phyloP scores from a whole-genome alignment of 2,888 invertebrate species.

The Eupsilia transversa region DNA sequence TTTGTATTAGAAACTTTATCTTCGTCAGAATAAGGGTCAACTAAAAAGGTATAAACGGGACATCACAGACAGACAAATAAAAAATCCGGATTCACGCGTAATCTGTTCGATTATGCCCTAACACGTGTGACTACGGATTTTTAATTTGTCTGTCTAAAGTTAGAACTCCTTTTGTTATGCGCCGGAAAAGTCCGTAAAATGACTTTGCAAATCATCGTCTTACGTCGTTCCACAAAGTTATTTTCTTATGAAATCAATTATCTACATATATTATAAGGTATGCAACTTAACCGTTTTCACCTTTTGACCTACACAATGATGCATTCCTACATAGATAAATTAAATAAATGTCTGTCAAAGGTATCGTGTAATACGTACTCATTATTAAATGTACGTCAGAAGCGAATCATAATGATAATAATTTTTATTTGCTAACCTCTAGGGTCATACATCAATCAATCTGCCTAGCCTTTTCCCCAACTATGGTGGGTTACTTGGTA shows the following conservation, averaged over 20 bases:
- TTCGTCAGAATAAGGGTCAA: too few relatives aligned
- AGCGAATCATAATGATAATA: background rate
- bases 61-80: too few relatives aligned
- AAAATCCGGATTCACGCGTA: too few relatives aligned
- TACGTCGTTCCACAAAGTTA: background rate
- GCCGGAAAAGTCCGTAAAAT: background rate
- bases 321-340: background rate
- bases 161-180: background rate
- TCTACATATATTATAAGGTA: background rate
- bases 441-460: too few relatives aligned
- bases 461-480: too few relatives aligned
- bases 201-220: background rate
- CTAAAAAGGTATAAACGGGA: too few relatives aligned
- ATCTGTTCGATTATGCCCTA: too few relatives aligned
- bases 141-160: too few relatives aligned
- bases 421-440: background rate
- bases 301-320: background rate
- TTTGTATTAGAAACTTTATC: too few relatives aligned
- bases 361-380: background rate
- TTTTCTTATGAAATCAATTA: constrained; percentile 3
- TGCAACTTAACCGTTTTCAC: background rate
- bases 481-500: too few relatives aligned
- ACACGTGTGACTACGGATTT: too few relatives aligned
- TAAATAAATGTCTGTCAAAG: constrained; percentile 4
- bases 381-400: constrained; percentile 18